phyloP scores from a whole-genome alignment of 2,797 vertebrate species.

The Hybognathus amarus region DNA sequence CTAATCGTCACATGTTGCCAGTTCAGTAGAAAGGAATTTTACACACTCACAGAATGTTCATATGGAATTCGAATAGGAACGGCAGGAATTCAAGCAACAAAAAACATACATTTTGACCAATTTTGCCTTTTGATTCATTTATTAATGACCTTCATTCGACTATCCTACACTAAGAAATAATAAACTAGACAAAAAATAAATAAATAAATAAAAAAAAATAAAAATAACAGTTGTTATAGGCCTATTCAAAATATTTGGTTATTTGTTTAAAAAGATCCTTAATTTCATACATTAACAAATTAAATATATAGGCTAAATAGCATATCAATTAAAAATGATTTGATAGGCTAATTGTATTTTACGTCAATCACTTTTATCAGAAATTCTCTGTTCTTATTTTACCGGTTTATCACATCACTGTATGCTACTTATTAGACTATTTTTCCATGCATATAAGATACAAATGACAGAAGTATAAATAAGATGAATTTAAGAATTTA shows the following conservation, averaged over 20 bases:
- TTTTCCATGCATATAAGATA: too few species aligned
- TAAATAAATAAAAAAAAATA: too few species aligned
- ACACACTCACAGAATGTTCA: background rate
- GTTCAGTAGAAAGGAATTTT: background rate
- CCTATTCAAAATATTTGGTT: too few species aligned
- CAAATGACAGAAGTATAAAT: background rate
- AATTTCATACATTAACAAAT: background rate
- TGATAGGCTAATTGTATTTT: background rate
- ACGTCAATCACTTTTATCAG: background rate
- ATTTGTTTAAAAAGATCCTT: too few species aligned
- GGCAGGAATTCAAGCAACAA: background rate
- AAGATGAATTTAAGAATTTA: too few species aligned
- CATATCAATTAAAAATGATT: background rate
- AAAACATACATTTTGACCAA: background rate
- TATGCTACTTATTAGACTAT: background rate
- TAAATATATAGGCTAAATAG: background rate
- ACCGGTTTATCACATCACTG: background rate
- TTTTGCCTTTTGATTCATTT: background rate
- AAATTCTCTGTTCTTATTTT: background rate
- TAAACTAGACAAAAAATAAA: background rate
- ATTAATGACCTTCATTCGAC: background rate
- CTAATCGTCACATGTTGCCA: background rate
- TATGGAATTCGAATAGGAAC: background rate
- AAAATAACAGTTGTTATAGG: too few species aligned
- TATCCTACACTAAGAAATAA: background rate